Evolutionary conservation across 2,888 invertebrate genomes (phyloP).

Genomic region (Drosophila mimetica): DNA sequence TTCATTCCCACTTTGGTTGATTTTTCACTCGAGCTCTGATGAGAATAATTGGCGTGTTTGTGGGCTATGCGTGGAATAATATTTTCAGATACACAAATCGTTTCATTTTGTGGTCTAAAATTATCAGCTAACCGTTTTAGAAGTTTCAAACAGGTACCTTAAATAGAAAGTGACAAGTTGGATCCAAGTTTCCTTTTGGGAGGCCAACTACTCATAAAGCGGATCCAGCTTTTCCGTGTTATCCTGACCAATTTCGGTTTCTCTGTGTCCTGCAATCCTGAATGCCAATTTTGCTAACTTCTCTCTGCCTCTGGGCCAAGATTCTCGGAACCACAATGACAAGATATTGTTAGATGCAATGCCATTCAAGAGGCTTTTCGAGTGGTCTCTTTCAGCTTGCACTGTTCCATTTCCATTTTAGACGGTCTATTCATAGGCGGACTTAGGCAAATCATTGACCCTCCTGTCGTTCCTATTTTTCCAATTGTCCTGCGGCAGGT

Average conservation of each 20-base stretch:
- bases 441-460: slow-evolving; percentile 4
- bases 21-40: slow-evolving; percentile 18
- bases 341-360: slow-evolving; percentile 7
- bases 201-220: not conserved
- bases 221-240: not conserved
- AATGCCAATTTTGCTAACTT: not conserved
- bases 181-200: no score
- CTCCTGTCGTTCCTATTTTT: slow-evolving; percentile 11
- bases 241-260: not conserved
- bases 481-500: slow-evolving; percentile 17
- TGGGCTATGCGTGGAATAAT: not conserved
- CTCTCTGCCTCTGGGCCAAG: not conserved
- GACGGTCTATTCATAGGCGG: slow-evolving; percentile 3
- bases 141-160: not conserved
- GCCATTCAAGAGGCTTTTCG: not conserved
- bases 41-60: slow-evolving; percentile 29
- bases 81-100: no score
- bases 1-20: slow-evolving; percentile 35
- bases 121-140: not conserved
- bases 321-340: not conserved
- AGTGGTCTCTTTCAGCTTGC: not conserved
- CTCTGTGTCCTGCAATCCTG: not conserved
- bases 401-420: not conserved
- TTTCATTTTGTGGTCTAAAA: no score
- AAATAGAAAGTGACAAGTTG: no score